Evolutionary conservation across 2,113 vertebrate genomes (phyloP).

Genomic region (Bambusicola thoracicus): DNA sequence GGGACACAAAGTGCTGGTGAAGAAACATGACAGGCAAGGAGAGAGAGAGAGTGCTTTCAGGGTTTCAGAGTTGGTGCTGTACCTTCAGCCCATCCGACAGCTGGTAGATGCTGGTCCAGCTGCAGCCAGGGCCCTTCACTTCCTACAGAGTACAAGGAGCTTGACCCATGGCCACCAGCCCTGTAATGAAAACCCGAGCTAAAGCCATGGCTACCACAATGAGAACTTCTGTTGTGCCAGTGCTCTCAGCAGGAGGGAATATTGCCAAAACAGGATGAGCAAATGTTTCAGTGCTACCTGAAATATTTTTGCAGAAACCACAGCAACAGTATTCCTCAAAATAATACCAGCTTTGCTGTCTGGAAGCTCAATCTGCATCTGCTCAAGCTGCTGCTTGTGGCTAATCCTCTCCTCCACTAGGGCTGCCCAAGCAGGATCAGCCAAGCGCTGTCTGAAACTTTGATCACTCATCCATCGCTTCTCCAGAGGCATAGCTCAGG

Average conservation of each 20-base stretch:
- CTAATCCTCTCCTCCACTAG: neutral
- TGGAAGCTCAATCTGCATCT: neutral
- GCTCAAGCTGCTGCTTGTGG: neutral
- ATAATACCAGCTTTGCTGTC: neutral
- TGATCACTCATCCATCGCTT: neutral
- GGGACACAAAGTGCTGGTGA: neutral
- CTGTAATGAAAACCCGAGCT: neutral
- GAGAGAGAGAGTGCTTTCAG: neutral
- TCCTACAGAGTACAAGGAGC: accelerated
- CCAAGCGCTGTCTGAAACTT: neutral
- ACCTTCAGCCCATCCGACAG: neutral
- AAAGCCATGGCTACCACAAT: neutral
- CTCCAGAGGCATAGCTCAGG: neutral
- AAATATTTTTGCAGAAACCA: constrained; percentile 53
- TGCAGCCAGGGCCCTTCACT: neutral
- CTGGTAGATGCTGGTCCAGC: accelerated
- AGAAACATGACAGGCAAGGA: accelerated
- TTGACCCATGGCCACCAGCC: accelerated
- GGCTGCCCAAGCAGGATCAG: neutral
- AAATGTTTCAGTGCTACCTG: neutral
- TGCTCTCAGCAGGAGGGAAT: neutral
- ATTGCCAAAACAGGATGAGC: neutral
- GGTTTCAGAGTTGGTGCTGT: neutral
- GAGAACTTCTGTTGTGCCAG: neutral
- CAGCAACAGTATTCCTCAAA: constrained; percentile 39